A percentile compares a stretch with the other conserved stretches of the same genome.
These are phyloP conservation scores for Ladona fulva DNA, from an alignment of 1,140 invertebrate genomes.

Conservation along the genomic window DNA sequence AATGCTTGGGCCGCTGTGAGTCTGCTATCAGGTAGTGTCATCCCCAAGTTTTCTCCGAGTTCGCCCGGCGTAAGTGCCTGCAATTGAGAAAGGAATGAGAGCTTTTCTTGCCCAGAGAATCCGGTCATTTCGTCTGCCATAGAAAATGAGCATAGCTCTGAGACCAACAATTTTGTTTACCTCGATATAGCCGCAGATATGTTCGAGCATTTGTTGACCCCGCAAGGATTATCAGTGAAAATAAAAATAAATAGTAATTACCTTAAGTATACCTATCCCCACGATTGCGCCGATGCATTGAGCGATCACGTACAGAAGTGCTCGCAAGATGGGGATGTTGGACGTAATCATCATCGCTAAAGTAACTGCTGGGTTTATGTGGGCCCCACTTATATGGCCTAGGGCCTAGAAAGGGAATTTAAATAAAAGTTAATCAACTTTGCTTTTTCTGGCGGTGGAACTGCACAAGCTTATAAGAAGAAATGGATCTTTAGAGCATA, in stretches of 20 bases:
- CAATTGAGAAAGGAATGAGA: constrained; percentile 19
- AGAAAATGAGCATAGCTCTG: not conserved
- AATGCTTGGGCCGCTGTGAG: constrained; percentile 65
- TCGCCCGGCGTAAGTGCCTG: constrained; percentile 53
- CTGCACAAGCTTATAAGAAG: too few relatives aligned
- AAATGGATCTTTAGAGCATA: too few relatives aligned
- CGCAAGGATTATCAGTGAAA: too few relatives aligned
- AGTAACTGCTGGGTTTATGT: constrained; percentile 87
- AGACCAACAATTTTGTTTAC: too few relatives aligned
- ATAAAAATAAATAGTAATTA: constrained; percentile 23
- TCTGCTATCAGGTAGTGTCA: constrained; percentile 45
- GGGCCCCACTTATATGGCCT: constrained; percentile 81
- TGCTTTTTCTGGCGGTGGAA: too few relatives aligned
- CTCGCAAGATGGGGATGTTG: constrained; percentile 50
- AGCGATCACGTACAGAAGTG: constrained; percentile 66
- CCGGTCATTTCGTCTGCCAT: not conserved
- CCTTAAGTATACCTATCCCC: constrained; percentile 61
- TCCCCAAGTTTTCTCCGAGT: constrained; percentile 48
- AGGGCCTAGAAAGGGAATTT: constrained; percentile 57
- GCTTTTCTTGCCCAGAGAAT: not conserved
- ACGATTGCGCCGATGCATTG: constrained; percentile 79
- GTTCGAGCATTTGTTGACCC: too few relatives aligned
- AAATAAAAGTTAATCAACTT: too few relatives aligned
- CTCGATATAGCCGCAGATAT: too few relatives aligned
- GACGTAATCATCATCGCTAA: constrained; percentile 66